Evolutionary conservation across 2,797 vertebrate species (phyloP).

Genomic region (Enteromius afrohamiltoni): DNA sequence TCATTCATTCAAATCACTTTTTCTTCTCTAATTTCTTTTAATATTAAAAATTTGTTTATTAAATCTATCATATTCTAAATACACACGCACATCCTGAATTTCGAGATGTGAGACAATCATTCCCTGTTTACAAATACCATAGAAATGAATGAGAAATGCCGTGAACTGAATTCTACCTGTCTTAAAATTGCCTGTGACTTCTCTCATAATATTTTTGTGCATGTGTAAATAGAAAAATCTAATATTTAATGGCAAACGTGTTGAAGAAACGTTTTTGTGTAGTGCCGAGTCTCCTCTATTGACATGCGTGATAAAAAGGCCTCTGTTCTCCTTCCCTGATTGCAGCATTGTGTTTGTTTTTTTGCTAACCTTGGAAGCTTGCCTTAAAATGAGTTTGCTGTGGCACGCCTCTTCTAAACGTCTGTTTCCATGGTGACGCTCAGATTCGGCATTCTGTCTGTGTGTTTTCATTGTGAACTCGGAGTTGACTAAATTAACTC

Average conservation of each 20-base stretch:
- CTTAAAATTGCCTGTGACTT: not conserved
- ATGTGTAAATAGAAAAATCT: not conserved
- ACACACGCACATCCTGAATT: not conserved
- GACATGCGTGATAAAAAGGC: not conserved
- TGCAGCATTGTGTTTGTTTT: not conserved
- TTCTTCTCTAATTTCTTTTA: too few species aligned
- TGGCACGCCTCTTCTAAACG: not conserved
- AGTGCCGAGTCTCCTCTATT: not conserved
- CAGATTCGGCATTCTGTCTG: not conserved
- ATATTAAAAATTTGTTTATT: too few species aligned
- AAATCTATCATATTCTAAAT: too few species aligned
- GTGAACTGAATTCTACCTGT: not conserved
- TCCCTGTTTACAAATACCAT: not conserved
- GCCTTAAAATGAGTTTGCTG: not conserved
- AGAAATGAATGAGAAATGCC: not conserved
- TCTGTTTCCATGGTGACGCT: not conserved
- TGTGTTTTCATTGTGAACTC: not conserved
- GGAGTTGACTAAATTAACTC: not conserved
- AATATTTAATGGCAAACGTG: not conserved
- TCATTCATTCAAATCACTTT: too few species aligned
- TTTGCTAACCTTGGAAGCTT: not conserved
- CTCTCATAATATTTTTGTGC: not conserved
- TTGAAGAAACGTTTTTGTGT: not conserved
- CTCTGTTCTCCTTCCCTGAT: not conserved
- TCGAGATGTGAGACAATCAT: not conserved